Percentiles rank a stretch among this genome's conserved stretches.
phyloP scores from a whole-genome alignment of 2,888 invertebrate species.

The Spicauda simplicius region DNA sequence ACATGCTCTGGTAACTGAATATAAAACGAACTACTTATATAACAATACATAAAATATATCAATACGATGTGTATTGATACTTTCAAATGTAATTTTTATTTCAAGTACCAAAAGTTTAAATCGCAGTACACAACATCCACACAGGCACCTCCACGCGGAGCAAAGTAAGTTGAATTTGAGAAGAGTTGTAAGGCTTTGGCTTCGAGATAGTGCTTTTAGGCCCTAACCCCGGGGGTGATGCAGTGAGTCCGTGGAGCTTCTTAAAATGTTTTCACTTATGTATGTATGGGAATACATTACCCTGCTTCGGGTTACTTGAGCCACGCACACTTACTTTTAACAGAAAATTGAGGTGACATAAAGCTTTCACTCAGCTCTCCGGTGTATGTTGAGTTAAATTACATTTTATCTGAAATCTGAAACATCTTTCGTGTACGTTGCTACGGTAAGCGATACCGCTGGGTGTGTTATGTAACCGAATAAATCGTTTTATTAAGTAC shows the following conservation, averaged over 20 bases:
- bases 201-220: slow-evolving; percentile 85
- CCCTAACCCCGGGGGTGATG: slow-evolving; percentile 84
- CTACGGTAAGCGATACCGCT: slow-evolving; percentile 1
- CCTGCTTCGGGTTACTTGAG: slow-evolving; percentile 79
- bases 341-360: slow-evolving; percentile 83
- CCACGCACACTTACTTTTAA: slow-evolving; percentile 81
- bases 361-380: slow-evolving; percentile 77
- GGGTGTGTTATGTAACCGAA: slow-evolving; percentile 4
- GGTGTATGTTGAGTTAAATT: slow-evolving; percentile 79
- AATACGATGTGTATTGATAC: background rate
- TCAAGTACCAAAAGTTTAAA: slow-evolving; percentile 55
- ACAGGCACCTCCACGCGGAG: slow-evolving; percentile 76
- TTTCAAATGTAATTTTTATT: background rate
- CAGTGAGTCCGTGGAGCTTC: slow-evolving; percentile 83
- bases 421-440: slow-evolving; percentile 52
- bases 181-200: slow-evolving; percentile 85
- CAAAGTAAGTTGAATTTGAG: slow-evolving; percentile 85
- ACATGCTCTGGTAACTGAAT: too few species aligned
- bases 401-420: slow-evolving; percentile 75
- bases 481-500: slow-evolving; percentile 1
- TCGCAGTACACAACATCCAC: slow-evolving; percentile 57
- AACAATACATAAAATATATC: background rate
- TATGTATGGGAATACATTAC: slow-evolving; percentile 84
- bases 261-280: slow-evolving; percentile 85
- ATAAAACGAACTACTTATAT: too few species aligned